Evolutionary conservation across 2,113 vertebrate species (phyloP), one percentile per base, ranked within the genome.

Genomic region (Notechis scutatus): DNA sequence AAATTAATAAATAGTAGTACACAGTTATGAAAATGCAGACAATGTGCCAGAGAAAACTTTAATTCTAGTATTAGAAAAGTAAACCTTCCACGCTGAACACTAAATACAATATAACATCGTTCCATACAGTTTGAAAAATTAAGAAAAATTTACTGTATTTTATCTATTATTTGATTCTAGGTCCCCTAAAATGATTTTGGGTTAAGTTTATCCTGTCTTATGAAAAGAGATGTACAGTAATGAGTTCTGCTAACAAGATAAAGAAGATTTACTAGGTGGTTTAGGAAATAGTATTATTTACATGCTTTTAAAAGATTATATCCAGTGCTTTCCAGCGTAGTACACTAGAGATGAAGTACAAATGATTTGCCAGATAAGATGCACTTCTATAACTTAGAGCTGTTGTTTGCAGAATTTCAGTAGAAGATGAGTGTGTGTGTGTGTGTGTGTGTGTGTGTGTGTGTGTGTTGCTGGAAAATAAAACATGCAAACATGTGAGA

Each of bases 171-270:
- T 96, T 95, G 93, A 96, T 96, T 95, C 94, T 93, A 88, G 94
- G 90, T 87, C 94, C 95, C 93, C 2, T 89, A 26, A 61, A 26
- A 52, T 96, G 94, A 96, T 94, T 95, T 88, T 93, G 90, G 94
- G 95, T 96, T 97, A 96, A 96, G 96, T 97, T 96, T 97, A 95
- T 97, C 96, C 96, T 96, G 94, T 93, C 92, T 85, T 93, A 87
- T 96, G 95, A 95, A 96, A 92, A 95, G 96, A 97, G 94, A 95
- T 96, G 95, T 96, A 96, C 96, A 96, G 96, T 96, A 97, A 97
- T 97, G 96, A 96, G 94, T 97, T 96, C 85, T 95, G 92, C 94
- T 96, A 96, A 96, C 94, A 95, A 96, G 96, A 96, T 97, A 96
- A 97, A 96, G 94, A 94, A 95, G 93, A 96, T 97, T 97, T 97